These are phyloP conservation scores for Polyodon spathula DNA, from an alignment of 2,113 vertebrate species.

Conservation along the genomic window DNA sequence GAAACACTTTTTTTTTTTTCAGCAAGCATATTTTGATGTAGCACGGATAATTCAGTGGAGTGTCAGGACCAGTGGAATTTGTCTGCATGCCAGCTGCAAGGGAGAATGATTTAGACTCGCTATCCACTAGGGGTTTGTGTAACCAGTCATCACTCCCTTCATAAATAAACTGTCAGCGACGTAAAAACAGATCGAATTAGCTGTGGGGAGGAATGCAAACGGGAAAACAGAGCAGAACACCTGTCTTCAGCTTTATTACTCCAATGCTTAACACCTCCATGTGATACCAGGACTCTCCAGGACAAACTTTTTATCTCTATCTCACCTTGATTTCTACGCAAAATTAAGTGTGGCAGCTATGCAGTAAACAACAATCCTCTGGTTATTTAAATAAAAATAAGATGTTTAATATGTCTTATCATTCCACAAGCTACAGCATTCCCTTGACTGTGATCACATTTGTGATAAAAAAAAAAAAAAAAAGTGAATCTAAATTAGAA, in stretches of 20 bases:
- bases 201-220: constrained; percentile 31
- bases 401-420: too few relatives aligned
- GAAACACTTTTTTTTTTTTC: constrained; percentile 8
- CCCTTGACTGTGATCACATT: too few relatives aligned
- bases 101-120: constrained; percentile 22
- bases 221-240: constrained; percentile 32
- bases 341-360: too few relatives aligned
- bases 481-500: background rate
- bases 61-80: constrained; percentile 33
- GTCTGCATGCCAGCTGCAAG: constrained; percentile 9
- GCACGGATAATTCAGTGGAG: constrained; percentile 25
- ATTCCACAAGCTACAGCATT: too few relatives aligned
- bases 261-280: background rate
- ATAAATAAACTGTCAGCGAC: constrained; percentile 37
- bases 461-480: too few relatives aligned
- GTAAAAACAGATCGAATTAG: constrained; percentile 37
- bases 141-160: constrained; percentile 31
- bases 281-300: background rate
- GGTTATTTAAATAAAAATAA: too few relatives aligned
- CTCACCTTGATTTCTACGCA: too few relatives aligned
- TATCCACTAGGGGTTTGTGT: constrained; percentile 15
- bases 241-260: constrained; percentile 23
- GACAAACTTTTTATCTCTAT: too few relatives aligned
- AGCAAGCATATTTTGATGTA: constrained; percentile 11
- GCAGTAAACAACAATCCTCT: too few relatives aligned